Evolutionary conservation across 2,797 vertebrate species (phyloP), one percentile per base, ranked within the genome.

Genomic region (Kryptopterus vitreolus): DNA sequence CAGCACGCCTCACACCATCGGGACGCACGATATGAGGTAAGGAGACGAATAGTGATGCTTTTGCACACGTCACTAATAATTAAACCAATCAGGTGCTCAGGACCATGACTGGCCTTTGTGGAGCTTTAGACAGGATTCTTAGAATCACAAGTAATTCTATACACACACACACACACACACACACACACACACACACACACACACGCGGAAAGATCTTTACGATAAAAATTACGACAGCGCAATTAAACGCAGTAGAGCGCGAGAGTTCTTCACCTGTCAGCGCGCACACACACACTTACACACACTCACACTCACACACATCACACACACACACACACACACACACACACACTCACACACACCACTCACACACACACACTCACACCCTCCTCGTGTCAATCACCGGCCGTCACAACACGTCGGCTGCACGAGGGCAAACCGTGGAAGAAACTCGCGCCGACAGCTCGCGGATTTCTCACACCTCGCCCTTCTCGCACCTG

Each of bases 351-450:
- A 92, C 38, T 43, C 38, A 43, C 38, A 43, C 38, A 43, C 38
- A 43, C 38, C 72, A 88, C 86, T 71, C 38, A 84, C 85, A 85
- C 38, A 43, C 38, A 43, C 38, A 38, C 38, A 6, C 38, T 91
- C 88, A 88, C 87, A 92, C 85, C 89, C 90, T 87, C 86, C 29
- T 88, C 81, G 86, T 92, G 91, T 92, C 92, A 93, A 90, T 90
- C 91, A 90, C 86, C 83, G 89, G 43, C 86, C 91, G 90, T 92
- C 92, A 92, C 71, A 89, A 88, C 88, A 91, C 87, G 92, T 94
- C 89, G 91, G 84, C 88, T 90, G 80, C 87, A 88, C 87, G 86
- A 90, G 84, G 50, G 15, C 85, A 90, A 86, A 89, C 89, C 90
- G 80, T 76, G 91, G 88, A 88, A 91, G 38, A 43, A 92, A 87